Conservation (phyloP, 2,113 vertebrate genomes). For the Nematolebias whitei region DNA sequence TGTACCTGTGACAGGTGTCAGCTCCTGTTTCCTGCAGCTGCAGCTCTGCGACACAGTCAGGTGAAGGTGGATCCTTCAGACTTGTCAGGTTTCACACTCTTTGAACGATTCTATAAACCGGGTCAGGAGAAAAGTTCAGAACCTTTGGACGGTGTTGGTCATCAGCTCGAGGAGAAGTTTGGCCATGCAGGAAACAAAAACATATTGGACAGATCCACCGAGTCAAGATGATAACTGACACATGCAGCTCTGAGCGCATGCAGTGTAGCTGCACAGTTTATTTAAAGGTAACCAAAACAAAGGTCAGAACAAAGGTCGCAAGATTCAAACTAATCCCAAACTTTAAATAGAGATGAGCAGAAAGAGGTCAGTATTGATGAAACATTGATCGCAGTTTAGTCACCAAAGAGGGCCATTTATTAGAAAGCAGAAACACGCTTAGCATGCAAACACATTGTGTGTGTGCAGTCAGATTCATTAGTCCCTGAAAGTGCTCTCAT, state of each 20-base stretch:
- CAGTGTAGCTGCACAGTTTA: not conserved
- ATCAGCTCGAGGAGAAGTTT: not conserved
- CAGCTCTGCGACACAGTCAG: conserved; percentile 39
- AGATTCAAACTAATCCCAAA: conserved; percentile 17
- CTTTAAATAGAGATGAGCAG: conserved; percentile 11
- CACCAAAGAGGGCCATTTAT: conserved; percentile 55
- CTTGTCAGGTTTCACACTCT: conserved; percentile 16
- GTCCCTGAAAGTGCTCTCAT: conserved; percentile 52
- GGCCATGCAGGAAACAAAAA: not conserved
- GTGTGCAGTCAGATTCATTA: conserved; percentile 61
- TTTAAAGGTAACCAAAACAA: not conserved
- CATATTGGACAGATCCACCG: conserved; percentile 3
- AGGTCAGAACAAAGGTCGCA: too few relatives aligned
- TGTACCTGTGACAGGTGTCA: conserved; percentile 73
- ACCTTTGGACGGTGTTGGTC: not conserved
- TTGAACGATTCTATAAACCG: conserved; percentile 6
- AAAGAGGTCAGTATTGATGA: conserved; percentile 58
- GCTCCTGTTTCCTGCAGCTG: conserved; percentile 56
- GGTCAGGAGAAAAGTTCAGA: conserved; percentile 4
- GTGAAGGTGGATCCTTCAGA: conserved; percentile 17
- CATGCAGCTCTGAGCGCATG: not conserved
- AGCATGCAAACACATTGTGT: conserved; percentile 60
- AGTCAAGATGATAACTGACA: not conserved
- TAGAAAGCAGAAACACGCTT: conserved; percentile 66
- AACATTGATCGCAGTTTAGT: conserved; percentile 66